Conservation (phyloP, 1,140 invertebrate species). For the Atta texana region DNA sequence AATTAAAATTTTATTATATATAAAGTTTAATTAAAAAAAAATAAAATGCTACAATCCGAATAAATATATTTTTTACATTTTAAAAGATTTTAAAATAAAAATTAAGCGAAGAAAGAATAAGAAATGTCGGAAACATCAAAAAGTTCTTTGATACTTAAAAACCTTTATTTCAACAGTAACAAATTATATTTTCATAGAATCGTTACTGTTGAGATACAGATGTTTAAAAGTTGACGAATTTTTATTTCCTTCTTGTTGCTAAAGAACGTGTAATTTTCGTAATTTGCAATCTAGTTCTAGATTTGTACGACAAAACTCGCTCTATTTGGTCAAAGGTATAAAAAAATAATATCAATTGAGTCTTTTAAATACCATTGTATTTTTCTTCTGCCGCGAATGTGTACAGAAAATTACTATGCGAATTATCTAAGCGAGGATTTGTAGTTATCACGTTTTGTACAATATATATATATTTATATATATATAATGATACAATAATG, state of each 20-base stretch:
- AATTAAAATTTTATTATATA: not conserved
- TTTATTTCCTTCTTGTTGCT: not conserved
- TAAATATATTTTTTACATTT: not conserved
- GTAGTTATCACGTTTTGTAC: constrained; percentile 66
- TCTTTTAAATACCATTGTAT: constrained; percentile 61
- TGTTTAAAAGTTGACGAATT: constrained; percentile 22
- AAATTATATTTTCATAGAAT: constrained; percentile 8
- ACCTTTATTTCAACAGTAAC: constrained; percentile 43
- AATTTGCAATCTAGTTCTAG: not conserved
- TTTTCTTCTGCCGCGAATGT: constrained; percentile 55
- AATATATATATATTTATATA: constrained; percentile 28
- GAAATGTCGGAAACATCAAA: not conserved
- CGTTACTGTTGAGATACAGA: constrained; percentile 34
- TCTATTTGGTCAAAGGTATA: constrained; percentile 30
- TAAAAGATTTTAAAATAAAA: not conserved
- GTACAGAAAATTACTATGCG: constrained; percentile 68
- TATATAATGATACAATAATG: constrained; percentile 44
- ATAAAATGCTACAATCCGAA: not conserved
- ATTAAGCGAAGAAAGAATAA: not conserved
- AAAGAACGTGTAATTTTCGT: not conserved
- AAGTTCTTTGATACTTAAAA: constrained; percentile 10
- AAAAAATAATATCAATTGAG: constrained; percentile 30
- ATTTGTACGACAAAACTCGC: not conserved
- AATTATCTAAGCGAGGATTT: constrained; percentile 66
- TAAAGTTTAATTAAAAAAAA: too few species aligned